Conservation (phyloP, 2,888 invertebrate genomes). For the Coelopa pilipes region DNA sequence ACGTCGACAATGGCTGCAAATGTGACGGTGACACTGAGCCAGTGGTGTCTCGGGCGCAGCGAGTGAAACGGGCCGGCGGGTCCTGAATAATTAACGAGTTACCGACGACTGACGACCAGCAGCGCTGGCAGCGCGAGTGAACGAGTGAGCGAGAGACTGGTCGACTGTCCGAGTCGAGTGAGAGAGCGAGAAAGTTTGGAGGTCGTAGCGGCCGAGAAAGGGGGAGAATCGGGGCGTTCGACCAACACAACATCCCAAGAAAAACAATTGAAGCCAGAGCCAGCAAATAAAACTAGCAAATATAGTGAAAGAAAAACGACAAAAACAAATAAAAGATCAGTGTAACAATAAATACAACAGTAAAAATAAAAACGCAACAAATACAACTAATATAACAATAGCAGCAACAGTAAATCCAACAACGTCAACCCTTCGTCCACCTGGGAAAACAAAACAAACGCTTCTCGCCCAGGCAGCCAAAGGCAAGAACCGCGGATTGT, state of each 20-base stretch:
- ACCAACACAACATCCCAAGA: not conserved
- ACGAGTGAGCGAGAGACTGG: not conserved
- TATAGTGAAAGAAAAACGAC: not conserved
- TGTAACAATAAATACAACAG: not conserved
- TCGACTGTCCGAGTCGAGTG: conserved; percentile 8
- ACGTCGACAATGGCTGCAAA: conserved; percentile 24
- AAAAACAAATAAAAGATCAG: not conserved
- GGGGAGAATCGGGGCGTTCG: not conserved
- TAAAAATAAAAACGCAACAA: not conserved
- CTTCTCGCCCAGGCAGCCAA: no score
- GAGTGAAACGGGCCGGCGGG: conserved; percentile 36
- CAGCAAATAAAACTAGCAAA: conserved; percentile 5
- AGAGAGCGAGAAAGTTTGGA: not conserved
- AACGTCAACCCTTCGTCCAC: not conserved
- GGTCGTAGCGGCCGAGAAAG: not conserved
- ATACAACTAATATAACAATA: not conserved
- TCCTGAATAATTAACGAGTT: conserved; percentile 43
- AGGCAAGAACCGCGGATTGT: not conserved
- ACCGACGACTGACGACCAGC: conserved; percentile 16
- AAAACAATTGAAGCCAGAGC: conserved; percentile 3
- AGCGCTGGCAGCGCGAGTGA: not conserved
- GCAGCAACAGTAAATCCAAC: not conserved
- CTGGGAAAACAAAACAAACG: no score
- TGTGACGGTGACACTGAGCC: conserved; percentile 39
- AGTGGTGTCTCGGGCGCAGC: conserved; percentile 3